These are phyloP conservation scores for Caranx melampygus DNA, from an alignment of 2,113 vertebrate genomes.

Conservation along the genomic window DNA sequence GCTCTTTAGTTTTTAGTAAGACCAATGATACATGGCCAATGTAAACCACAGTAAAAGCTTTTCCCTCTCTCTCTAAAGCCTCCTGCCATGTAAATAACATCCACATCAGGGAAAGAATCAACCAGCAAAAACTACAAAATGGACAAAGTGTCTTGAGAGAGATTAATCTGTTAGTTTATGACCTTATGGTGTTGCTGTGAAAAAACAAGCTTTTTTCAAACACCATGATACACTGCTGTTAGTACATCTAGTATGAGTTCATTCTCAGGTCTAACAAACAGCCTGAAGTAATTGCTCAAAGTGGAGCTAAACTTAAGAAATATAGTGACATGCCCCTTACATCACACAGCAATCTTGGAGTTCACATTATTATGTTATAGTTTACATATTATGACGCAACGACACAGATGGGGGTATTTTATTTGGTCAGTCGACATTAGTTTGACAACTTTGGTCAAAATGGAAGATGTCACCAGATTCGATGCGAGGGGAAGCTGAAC, in stretches of 20 bases:
- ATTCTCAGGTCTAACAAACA: constrained; percentile 7
- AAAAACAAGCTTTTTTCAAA: constrained; percentile 3
- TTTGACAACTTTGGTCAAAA: background rate
- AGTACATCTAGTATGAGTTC: background rate
- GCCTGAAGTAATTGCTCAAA: constrained; percentile 28
- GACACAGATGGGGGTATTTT: background rate
- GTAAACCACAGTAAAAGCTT: constrained; percentile 82
- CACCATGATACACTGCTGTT: background rate
- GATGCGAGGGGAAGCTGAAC: constrained; percentile 2
- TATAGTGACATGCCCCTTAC: background rate
- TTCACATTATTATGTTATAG: background rate
- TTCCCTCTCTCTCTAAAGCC: constrained; percentile 67
- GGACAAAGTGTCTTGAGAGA: constrained; percentile 55
- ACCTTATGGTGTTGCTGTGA: constrained; percentile 25
- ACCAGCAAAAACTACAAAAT: constrained; percentile 38
- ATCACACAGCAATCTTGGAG: background rate
- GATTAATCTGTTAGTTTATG: constrained; percentile 38
- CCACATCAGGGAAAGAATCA: constrained; percentile 60
- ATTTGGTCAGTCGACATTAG: background rate
- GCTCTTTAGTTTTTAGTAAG: constrained; percentile 68
- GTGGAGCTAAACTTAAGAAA: constrained; percentile 2
- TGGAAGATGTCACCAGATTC: background rate
- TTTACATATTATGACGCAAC: background rate
- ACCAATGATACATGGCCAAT: constrained; percentile 70
- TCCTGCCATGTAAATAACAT: constrained; percentile 78